Percentiles rank a stretch among this genome's conserved stretches.
phyloP scores from a whole-genome alignment of 2,888 invertebrate species.

The Mactromeris polynyma region DNA sequence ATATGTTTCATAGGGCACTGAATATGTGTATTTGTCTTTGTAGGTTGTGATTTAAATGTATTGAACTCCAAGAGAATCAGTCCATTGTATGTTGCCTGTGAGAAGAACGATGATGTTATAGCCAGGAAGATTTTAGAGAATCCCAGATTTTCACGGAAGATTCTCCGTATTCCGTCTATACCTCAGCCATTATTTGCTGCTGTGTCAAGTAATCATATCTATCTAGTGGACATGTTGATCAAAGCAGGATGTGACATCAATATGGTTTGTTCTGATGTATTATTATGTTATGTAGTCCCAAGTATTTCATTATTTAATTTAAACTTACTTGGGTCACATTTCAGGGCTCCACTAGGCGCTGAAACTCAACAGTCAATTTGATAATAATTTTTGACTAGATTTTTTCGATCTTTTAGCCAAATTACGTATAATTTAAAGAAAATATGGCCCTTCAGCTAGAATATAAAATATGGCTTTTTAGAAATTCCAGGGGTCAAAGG shows the following conservation, averaged over 20 bases:
- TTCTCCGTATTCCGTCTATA: slow-evolving; percentile 71
- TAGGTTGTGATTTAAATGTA: slow-evolving; percentile 85
- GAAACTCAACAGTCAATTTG: too few species aligned
- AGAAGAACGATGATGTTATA: slow-evolving; percentile 80
- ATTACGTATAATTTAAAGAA: too few species aligned
- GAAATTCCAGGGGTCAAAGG: too few species aligned
- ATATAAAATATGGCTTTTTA: too few species aligned
- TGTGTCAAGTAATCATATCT: slow-evolving; percentile 76
- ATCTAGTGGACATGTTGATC: slow-evolving; percentile 79
- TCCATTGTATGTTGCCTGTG: slow-evolving; percentile 84
- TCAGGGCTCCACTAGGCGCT: too few species aligned
- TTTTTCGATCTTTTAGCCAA: too few species aligned
- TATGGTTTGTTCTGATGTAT: slow-evolving; percentile 80
- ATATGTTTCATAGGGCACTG: too few species aligned
- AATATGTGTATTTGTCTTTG: background rate
- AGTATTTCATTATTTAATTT: too few species aligned
- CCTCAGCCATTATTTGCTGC: slow-evolving; percentile 83
- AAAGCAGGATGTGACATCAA: slow-evolving; percentile 84
- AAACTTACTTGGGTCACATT: too few species aligned
- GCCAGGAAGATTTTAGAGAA: slow-evolving; percentile 78
- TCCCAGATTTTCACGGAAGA: slow-evolving; percentile 73
- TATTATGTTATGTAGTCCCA: too few species aligned
- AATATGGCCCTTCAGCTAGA: too few species aligned
- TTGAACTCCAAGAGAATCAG: slow-evolving; percentile 78
- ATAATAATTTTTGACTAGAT: too few species aligned